These are phyloP conservation scores for Syncerus caffer DNA, from an alignment of 2,797 vertebrate species.

Conservation along the genomic window DNA sequence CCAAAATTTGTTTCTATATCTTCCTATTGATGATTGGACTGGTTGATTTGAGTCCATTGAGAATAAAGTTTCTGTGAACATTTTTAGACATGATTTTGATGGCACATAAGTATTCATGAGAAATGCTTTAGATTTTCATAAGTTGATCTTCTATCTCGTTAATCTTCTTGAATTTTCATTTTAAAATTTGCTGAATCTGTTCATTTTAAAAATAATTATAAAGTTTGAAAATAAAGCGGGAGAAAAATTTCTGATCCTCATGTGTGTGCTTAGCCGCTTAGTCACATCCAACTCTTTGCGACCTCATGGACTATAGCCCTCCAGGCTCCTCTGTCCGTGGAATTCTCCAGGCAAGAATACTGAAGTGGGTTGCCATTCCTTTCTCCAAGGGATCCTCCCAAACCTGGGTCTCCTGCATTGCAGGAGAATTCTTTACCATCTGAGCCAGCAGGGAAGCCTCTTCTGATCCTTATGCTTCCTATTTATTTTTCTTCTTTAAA, in stretches of 20 bases:
- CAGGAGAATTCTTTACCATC: neutral
- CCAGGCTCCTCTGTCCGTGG: neutral
- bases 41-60: neutral
- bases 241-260: neutral
- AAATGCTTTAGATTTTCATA: neutral
- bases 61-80: neutral
- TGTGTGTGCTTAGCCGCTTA: neutral
- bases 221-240: neutral
- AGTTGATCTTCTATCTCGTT: neutral
- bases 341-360: neutral
- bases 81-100: neutral
- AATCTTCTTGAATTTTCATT: neutral
- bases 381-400: neutral
- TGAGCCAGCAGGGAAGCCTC: neutral
- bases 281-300: neutral
- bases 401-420: neutral
- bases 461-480: neutral
- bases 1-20: neutral
- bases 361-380: neutral
- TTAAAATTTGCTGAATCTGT: neutral
- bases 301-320: neutral
- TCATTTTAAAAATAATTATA: neutral
- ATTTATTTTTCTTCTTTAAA: neutral
- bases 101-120: neutral
- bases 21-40: neutral